Evolutionary conservation across 2,888 invertebrate genomes (phyloP), one percentile per base, ranked within the genome.

Genomic region (Eristalinus aeneus): DNA sequence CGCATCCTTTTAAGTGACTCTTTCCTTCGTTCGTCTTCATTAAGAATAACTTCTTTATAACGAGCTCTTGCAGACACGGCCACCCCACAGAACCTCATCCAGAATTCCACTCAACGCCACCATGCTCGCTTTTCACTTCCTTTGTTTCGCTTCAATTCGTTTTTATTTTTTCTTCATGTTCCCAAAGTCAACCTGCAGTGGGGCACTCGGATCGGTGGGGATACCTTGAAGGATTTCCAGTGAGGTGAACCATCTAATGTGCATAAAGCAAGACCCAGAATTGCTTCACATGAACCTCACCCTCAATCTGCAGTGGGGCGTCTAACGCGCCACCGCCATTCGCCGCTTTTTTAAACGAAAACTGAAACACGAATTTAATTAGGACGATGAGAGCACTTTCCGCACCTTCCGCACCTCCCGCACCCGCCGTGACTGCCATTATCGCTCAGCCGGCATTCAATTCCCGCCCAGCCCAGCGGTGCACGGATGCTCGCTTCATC

Each of bases 341-440:
- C 27, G 2, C 27, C 2, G 27, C 10, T 27, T 27, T 56, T 36
- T 75, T 67, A 71, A 71, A 12, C 56, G 56, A 61, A 27, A 72
- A 68, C 34, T 23, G 56, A 63, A 82, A 72, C 67, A 68, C 34
- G 56, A 82, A 82, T 82, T 82, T 82, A 77, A 82, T 82, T 82
- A 82, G 77, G 63, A 77, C 72, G 72, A 58, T 68, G 72, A 82
- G 67, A 72, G 39, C 39, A 63, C 53, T 54, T 27, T 20, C 32
- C 54, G 22, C 32, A n/a, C 22, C 60, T 23, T n/a, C n/a, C 60
- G 10, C 39, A 63, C 53, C 39, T 27, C n/a, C 32, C 54, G 22
- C 32, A n/a, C 22, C 60, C 34, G 22, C n/a, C 60, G 10, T 65
- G 27, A 11, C 16, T 36, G 16, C 11, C 56, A 60, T 22, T 12